A percentile compares a stretch with the other conserved stretches of the same genome.
phyloP scores from a whole-genome alignment of 2,113 vertebrate genomes.

The Physeter macrocephalus region DNA sequence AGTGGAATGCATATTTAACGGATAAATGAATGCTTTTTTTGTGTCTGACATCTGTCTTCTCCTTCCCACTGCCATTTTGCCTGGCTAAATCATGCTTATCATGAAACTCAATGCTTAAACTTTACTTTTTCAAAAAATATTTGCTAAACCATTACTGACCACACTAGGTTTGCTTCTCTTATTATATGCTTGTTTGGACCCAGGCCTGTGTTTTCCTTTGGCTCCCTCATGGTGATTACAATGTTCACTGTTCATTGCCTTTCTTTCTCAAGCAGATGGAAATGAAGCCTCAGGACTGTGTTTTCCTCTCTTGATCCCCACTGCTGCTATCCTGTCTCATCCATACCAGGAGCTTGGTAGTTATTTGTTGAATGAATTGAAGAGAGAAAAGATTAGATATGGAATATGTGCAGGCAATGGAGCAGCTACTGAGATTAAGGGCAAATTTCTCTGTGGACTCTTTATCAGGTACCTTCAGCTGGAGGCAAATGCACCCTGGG shows the following conservation, averaged over 20 bases:
- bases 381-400: neutral
- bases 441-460: neutral
- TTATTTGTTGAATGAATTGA: neutral
- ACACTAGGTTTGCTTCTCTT: neutral
- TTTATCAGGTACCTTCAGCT: neutral
- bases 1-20: neutral
- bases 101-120: neutral
- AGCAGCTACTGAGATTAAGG: neutral
- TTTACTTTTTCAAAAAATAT: neutral
- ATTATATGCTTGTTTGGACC: neutral
- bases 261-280: neutral
- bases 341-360: neutral
- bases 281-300: neutral
- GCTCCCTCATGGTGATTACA: neutral
- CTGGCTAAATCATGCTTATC: neutral
- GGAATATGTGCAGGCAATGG: neutral
- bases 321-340: neutral
- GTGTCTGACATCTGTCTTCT: neutral
- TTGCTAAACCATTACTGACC: neutral
- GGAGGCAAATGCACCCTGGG: neutral
- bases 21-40: neutral
- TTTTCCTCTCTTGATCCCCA: neutral
- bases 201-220: neutral
- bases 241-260: neutral
- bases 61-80: neutral